These are phyloP conservation scores for Meda fulgida DNA, from an alignment of 2,797 vertebrate species.

Conservation along the genomic window DNA sequence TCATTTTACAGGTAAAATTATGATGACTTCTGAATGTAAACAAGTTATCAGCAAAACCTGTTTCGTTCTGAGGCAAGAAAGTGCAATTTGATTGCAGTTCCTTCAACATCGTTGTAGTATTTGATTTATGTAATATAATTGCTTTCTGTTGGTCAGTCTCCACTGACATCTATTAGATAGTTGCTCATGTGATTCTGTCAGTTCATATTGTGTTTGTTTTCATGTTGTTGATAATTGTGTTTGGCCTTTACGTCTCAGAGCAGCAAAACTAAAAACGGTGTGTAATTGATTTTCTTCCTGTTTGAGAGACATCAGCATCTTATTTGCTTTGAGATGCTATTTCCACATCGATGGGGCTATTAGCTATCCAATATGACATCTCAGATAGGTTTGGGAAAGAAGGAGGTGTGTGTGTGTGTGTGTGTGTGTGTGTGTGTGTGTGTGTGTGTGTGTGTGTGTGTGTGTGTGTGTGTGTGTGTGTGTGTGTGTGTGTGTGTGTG, in stretches of 20 bases:
- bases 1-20: constrained; percentile 13
- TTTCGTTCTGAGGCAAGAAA: constrained; percentile 17
- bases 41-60: constrained; percentile 2
- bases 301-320: constrained; percentile 62
- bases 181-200: constrained; percentile 59
- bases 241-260: constrained; percentile 61
- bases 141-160: constrained; percentile 59
- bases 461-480: constrained; percentile 30
- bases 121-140: constrained; percentile 59
- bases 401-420: constrained; percentile 19
- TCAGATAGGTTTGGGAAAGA: constrained; percentile 45
- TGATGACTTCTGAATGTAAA: constrained; percentile 19
- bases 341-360: constrained; percentile 57
- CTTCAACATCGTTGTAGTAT: constrained; percentile 33
- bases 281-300: constrained; percentile 62
- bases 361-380: constrained; percentile 50
- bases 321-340: constrained; percentile 57
- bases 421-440: constrained; percentile 28
- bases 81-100: constrained; percentile 26
- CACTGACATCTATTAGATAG: constrained; percentile 59
- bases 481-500: constrained; percentile 29
- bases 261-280: constrained; percentile 56
- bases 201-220: constrained; percentile 60
- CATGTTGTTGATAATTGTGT: constrained; percentile 63
- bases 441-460: constrained; percentile 28